Base-by-base conservation (phyloP, 2,113 vertebrate species). In the Abramis brama region DNA sequence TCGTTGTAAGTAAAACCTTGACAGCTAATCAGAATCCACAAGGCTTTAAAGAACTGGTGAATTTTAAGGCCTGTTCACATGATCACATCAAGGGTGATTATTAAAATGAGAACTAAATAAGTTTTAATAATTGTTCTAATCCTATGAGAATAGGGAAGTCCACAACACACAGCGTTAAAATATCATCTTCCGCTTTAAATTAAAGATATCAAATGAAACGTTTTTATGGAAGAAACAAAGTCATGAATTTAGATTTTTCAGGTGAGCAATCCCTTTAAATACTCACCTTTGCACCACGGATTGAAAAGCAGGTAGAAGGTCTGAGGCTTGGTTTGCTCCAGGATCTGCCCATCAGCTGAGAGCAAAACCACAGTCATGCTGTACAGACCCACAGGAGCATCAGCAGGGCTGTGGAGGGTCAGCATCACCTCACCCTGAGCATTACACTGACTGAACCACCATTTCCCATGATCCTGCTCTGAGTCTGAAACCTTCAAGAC, bases 271-370 rank as follows among this genome's bases (percentile, higher is more conserved):
- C 8, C 15, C 6, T 77, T 55, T 17, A 55, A 55, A 52, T 33
- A 39, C 88, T 89, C 93, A 99, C 98, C 97, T 96, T 93, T 92
- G 89, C 95, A 96, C 97, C 98, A 99, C 0, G 97, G 97, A 84
- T 99, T 99, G 79, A 97, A 99, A 82, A 99, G 96, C 66, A 99
- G 88, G 87, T 96, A 90, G 88, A 99, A 97, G 19, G 91, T 88
- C 0, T 93, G 88, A 92, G 93, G 57, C 8, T 91, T 62, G 27
- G 90, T 91, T 89, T 92, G 39, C 79, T 93, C 92, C 83, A 90
- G 19, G 3, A 93, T 83, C 89, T 77, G 93, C 88, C 87, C 92
- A 0, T 93, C 92, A 0, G 89, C 87, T 27, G 94, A 93, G 73
- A 91, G 87, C 9, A 97, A 45, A 86, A 91, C 87, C 86, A 95